phyloP scores from a whole-genome alignment of 2,113 vertebrate species.

The Aleadryas rufinucha region DNA sequence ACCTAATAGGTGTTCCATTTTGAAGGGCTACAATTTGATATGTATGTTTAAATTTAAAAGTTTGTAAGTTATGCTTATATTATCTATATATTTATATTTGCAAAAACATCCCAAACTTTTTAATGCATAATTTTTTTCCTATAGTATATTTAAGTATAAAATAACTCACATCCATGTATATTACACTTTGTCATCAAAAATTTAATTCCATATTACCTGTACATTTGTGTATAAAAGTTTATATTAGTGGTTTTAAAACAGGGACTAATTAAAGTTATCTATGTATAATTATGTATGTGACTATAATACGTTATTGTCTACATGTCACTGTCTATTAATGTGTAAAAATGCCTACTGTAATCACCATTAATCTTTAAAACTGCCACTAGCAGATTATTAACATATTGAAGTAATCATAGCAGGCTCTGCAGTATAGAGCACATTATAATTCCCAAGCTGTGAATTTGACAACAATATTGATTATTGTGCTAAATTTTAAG shows the following conservation, averaged over 20 bases:
- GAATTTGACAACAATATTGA: neutral
- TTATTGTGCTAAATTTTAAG: neutral
- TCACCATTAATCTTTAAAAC: conserved; percentile 16
- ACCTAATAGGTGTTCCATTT: neutral
- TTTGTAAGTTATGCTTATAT: conserved; percentile 41
- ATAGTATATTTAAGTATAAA: conserved; percentile 9
- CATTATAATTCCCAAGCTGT: neutral
- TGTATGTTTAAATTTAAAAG: conserved; percentile 35
- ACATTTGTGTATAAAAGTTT: conserved; percentile 85
- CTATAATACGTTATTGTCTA: conserved; percentile 79
- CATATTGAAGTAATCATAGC: neutral
- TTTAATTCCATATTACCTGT: conserved; percentile 72
- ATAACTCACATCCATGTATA: conserved; percentile 21
- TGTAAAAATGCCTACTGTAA: conserved; percentile 31
- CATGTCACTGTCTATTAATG: conserved; percentile 50
- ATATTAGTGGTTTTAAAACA: conserved; percentile 75
- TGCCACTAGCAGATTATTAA: conserved; percentile 8
- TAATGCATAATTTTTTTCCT: neutral
- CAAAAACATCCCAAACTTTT: neutral
- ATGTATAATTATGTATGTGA: conserved; percentile 79
- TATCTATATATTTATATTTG: conserved; percentile 64
- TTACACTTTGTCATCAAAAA: conserved; percentile 66
- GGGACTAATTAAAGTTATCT: conserved; percentile 71
- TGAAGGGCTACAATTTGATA: neutral
- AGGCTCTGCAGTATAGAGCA: neutral